Evolutionary conservation across 1,140 invertebrate genomes (phyloP), one percentile per base, ranked within the genome.

Genomic region (Drosophila busckii): DNA sequence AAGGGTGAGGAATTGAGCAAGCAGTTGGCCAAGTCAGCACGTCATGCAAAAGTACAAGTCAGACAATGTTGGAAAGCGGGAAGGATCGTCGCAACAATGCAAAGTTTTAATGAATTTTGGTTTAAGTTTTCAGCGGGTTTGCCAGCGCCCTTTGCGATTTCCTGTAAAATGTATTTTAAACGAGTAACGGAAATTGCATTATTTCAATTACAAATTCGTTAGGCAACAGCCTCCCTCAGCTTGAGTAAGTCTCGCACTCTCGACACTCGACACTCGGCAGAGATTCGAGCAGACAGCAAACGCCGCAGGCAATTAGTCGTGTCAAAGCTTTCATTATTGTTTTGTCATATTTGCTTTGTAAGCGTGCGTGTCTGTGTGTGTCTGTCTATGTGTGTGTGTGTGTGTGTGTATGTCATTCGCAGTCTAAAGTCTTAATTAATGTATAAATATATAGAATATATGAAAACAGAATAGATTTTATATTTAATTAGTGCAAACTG

Each of bases 81-180:
- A 55, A 49, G 48, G 46, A 4, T 23, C 17, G 9, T 16, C 37
- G 61, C 65, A 80, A 82, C 75, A 82, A 82, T 75, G 75, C 69
- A 82, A 82, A 82, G 76, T 82, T 82, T 82, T 82, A 82, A 82
- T 82, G 75, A 82, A 82, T 82, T 82, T 82, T 82, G 70, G 69
- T 82, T 83, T 83, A 82, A 82, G 75, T 82, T 82, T 82, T 82
- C 65, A 70, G 53, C 62, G 73, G 59, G 55, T 58, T 58, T 31
- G 38, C 60, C 46, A 48, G 67, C 61, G 61, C 73, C 68, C 75
- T 73, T 69, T 80, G 68, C 70, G 75, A 73, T 82, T 80, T 80
- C 73, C 73, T 82, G 68, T 55, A 68, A 82, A 80, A 73, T 82
- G 76, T 82, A 82, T 83, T 82, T 75, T 68, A 82, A 82, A 66